Evolutionary conservation across 2,888 invertebrate species (phyloP).

Genomic region (Fragum sueziense): DNA sequence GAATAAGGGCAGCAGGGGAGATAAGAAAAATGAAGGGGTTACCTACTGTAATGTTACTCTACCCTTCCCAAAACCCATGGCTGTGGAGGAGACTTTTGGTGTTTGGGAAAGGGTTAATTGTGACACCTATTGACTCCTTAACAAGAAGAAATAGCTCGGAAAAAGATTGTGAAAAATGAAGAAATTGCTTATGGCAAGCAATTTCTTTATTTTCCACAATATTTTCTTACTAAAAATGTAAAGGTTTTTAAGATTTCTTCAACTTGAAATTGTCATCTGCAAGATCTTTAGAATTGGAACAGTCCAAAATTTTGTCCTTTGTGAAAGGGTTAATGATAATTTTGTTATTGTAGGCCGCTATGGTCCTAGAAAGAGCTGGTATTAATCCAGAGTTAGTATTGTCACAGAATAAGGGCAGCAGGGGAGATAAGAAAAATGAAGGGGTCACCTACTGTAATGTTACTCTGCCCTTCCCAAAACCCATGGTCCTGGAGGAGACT

Average conservation of each 20-base stretch:
- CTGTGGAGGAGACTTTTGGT: slow-evolving; percentile 83
- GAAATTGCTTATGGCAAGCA: no score
- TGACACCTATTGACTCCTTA: no score
- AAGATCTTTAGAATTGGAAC: no score
- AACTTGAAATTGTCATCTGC: no score
- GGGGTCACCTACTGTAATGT: slow-evolving; percentile 84
- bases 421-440: slow-evolving; percentile 54
- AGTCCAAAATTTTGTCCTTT: no score
- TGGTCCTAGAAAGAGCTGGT: slow-evolving; percentile 74
- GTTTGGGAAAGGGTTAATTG: no score
- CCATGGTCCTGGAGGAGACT: slow-evolving; percentile 83
- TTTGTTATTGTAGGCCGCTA: slow-evolving; percentile 82
- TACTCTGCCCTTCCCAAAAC: slow-evolving; percentile 84
- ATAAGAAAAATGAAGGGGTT: slow-evolving; percentile 66
- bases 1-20: not conserved
- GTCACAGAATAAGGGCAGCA: slow-evolving; percentile 6
- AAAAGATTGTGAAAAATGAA: no score
- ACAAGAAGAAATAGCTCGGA: no score
- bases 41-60: slow-evolving; percentile 85
- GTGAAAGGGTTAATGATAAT: no score
- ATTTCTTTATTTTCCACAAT: no score
- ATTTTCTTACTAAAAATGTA: no score
- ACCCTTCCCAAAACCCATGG: slow-evolving; percentile 83
- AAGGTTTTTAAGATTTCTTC: no score
- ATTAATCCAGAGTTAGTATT: slow-evolving; percentile 72